Percentiles rank a stretch among this genome's conserved stretches.
phyloP scores from a whole-genome alignment of 2,888 invertebrate species.

The Tryphoninae sp. region DNA sequence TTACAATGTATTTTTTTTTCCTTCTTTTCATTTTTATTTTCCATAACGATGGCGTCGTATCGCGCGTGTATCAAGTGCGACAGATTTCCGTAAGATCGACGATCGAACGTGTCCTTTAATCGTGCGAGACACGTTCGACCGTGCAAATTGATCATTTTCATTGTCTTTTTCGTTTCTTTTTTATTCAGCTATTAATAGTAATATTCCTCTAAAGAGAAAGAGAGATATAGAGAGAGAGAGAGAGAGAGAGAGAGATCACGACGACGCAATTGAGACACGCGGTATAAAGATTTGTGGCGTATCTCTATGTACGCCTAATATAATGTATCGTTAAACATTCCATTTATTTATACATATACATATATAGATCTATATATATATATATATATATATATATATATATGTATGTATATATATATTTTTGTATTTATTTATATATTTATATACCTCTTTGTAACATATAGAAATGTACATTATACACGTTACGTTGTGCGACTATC shows the following conservation, averaged over 20 bases:
- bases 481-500: conserved; percentile 78
- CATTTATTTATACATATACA: conserved; percentile 71
- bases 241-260: no score
- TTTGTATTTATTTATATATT: conserved; percentile 69
- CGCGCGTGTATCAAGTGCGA: no score
- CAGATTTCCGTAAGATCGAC: no score
- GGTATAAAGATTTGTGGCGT: conserved; percentile 48
- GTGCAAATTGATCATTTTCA: no score
- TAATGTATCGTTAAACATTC: conserved; percentile 73
- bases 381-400: conserved; percentile 68
- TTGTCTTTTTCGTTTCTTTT: conserved; percentile 37
- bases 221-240: conserved; percentile 30
- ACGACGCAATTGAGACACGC: no score
- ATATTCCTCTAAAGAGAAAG: conserved; percentile 43
- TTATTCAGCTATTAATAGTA: conserved; percentile 47
- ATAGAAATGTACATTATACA: conserved; percentile 78
- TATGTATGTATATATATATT: conserved; percentile 57
- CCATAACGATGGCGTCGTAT: no score
- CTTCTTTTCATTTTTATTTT: no score
- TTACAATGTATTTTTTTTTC: conserved; percentile 27
- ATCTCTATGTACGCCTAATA: conserved; percentile 68
- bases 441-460: conserved; percentile 76
- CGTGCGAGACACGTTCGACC: no score
- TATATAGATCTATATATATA: conserved; percentile 66
- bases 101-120: no score